Conservation (phyloP, 1,140 invertebrate species). For the Oreohelix idahoensis region DNA sequence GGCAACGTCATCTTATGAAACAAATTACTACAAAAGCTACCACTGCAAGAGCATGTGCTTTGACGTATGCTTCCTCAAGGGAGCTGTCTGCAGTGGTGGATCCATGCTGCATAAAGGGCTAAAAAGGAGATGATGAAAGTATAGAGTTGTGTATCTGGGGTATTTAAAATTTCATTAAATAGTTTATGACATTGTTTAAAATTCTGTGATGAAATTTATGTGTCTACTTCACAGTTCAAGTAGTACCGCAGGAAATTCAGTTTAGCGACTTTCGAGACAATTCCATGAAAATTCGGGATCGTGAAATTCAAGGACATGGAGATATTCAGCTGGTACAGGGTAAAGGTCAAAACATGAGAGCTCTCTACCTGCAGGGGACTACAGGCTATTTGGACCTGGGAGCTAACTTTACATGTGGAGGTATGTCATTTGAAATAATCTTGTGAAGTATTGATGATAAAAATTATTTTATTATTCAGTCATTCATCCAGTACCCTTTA, state of each 20-base stretch:
- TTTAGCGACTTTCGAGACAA: slow-evolving; percentile 41
- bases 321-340: slow-evolving; percentile 23
- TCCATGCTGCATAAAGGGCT: no score
- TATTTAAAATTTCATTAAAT: no score
- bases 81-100: no score
- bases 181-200: background rate
- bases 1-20: no score
- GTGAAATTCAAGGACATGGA: slow-evolving; percentile 27
- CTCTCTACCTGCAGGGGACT: slow-evolving; percentile 33
- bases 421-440: slow-evolving; percentile 31
- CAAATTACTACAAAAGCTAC: no score
- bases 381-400: slow-evolving; percentile 43
- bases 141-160: no score
- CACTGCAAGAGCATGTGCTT: no score
- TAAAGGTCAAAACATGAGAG: slow-evolving; percentile 19
- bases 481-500: no score
- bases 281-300: slow-evolving; percentile 21
- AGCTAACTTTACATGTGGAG: slow-evolving; percentile 48
- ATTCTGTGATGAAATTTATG: background rate
- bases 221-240: slow-evolving; percentile 36
- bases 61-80: no score
- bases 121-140: no score
- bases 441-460: background rate
- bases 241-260: slow-evolving; percentile 30
- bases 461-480: no score